Evolutionary conservation across 2,888 invertebrate genomes (phyloP).

Genomic region (Athripsodes cinereus): DNA sequence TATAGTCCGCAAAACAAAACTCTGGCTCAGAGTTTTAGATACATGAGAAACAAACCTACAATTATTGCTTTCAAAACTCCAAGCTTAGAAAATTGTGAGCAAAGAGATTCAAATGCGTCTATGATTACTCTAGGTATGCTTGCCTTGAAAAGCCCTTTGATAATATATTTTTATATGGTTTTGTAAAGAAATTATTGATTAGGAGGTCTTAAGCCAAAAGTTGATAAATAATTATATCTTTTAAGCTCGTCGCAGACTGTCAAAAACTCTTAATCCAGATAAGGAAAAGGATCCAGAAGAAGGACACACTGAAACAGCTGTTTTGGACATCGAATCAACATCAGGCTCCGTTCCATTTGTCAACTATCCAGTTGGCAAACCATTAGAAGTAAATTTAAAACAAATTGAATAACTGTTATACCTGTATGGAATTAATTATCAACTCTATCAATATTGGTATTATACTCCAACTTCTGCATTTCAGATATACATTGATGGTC

Average conservation of each 20-base stretch:
- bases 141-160: neutral
- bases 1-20: conserved; percentile 73
- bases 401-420: too few relatives aligned
- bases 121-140: conserved; percentile 51
- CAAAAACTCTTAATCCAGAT: conserved; percentile 42
- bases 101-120: conserved; percentile 50
- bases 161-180: neutral
- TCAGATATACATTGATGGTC: conserved; percentile 89
- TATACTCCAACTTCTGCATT: too few relatives aligned
- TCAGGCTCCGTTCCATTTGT: conserved; percentile 33
- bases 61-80: conserved; percentile 85
- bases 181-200: neutral
- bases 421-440: too few relatives aligned
- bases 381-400: conserved; percentile 63
- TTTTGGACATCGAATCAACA: conserved; percentile 31
- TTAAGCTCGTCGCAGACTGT: conserved; percentile 43
- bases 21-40: conserved; percentile 80
- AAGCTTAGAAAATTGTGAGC: conserved; percentile 64
- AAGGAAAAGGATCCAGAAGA: conserved; percentile 53
- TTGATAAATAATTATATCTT: neutral
- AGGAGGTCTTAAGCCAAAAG: too few relatives aligned
- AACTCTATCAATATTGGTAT: neutral
- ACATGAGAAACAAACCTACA: conserved; percentile 83
- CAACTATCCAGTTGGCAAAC: conserved; percentile 74
- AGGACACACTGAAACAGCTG: conserved; percentile 44